Percentiles rank a stretch among this genome's conserved stretches.
Evolutionary conservation across 2,888 invertebrate species (phyloP).

Genomic region (Oegoconia quadripuncta): DNA sequence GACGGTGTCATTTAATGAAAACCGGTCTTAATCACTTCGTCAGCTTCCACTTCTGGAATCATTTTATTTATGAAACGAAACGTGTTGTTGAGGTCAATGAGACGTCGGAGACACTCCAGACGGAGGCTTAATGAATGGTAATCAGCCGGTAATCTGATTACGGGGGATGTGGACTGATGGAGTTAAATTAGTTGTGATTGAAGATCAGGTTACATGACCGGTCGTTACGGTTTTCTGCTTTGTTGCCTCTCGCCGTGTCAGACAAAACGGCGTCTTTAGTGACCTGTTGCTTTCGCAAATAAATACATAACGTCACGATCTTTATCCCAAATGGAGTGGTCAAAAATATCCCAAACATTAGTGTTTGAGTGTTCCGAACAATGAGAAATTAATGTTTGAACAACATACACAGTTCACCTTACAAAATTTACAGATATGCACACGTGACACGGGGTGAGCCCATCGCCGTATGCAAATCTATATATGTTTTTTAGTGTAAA

Average conservation of each 20-base stretch:
- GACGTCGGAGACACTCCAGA: constrained; percentile 28
- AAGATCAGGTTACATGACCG: constrained; percentile 50
- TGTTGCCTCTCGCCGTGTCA: constrained; percentile 13
- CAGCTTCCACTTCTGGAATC: not conserved
- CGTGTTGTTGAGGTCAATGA: constrained; percentile 6
- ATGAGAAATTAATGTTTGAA: too few relatives aligned
- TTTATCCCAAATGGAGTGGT: too few relatives aligned
- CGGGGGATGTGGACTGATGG: constrained; percentile 44
- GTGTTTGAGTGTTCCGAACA: too few relatives aligned
- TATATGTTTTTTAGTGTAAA: too few relatives aligned
- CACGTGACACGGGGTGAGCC: too few relatives aligned
- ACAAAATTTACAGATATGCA: too few relatives aligned
- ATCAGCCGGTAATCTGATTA: constrained; percentile 45
- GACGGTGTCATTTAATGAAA: not conserved
- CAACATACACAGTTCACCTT: too few relatives aligned
- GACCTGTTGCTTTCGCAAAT: constrained; percentile 9
- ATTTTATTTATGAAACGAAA: too few relatives aligned
- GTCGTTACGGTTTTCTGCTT: constrained; percentile 37
- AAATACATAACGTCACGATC: too few relatives aligned
- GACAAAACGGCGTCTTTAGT: constrained; percentile 5
- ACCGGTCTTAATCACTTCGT: not conserved
- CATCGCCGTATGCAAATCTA: too few relatives aligned
- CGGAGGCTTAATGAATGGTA: constrained; percentile 35
- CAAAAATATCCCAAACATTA: too few relatives aligned
- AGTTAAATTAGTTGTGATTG: constrained; percentile 62